Conservation (phyloP, 2,888 invertebrate species). For the Spicauda simplicius region DNA sequence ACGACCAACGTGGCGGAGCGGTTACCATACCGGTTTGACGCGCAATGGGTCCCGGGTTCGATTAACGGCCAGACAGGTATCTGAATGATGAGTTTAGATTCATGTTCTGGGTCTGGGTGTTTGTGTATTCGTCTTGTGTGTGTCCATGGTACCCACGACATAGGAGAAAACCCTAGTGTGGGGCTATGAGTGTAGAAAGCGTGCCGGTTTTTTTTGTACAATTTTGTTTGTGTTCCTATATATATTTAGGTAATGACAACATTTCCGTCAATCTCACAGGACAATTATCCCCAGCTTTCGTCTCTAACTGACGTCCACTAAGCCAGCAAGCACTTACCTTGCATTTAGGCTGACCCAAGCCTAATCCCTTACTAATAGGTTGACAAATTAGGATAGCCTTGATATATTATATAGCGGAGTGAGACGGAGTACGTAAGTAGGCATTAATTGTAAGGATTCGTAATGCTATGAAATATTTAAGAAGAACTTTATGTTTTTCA, state of each 20-base stretch:
- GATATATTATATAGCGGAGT: conserved; percentile 12
- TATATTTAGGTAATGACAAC: neutral
- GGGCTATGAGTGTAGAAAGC: no score
- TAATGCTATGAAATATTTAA: neutral
- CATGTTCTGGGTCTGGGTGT: no score
- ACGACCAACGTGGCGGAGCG: no score
- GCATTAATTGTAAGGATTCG: neutral
- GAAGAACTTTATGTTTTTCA: no score
- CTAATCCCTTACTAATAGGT: conserved; percentile 34
- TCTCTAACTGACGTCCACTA: conserved; percentile 34
- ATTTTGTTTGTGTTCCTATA: neutral
- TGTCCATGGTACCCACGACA: no score
- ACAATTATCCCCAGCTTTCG: conserved; percentile 30
- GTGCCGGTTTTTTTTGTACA: neutral
- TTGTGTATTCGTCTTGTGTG: no score
- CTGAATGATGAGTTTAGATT: no score
- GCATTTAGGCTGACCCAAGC: conserved; percentile 32
- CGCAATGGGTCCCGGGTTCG: no score
- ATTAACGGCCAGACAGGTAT: no score
- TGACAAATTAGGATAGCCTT: conserved; percentile 32
- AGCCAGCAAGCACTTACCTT: conserved; percentile 30
- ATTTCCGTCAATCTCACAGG: conserved; percentile 26
- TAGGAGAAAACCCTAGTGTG: no score
- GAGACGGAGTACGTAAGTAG: neutral
- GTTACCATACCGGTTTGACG: no score